Evolutionary conservation across 2,888 invertebrate genomes (phyloP), one percentile per base, ranked within the genome.

Genomic region (Tortrix viridana): DNA sequence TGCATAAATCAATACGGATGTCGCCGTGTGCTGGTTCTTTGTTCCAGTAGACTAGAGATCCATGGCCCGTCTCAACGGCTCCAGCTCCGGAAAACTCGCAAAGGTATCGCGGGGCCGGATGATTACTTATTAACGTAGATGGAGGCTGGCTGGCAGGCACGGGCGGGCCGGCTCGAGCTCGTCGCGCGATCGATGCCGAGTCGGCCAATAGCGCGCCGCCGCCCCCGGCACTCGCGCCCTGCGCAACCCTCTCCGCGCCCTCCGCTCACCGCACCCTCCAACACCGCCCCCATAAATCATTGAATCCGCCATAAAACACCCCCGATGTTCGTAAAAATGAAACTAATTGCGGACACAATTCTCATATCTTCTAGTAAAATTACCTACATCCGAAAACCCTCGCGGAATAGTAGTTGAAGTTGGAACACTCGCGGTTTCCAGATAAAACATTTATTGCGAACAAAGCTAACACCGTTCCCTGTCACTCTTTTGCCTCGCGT

Each of bases 91-190:
- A 88, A 89, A 87, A 87, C 86, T 90, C 84, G 85, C 84, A 84
- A 86, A 90, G 90, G 89, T 88, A 89, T 86, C 85, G 84, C 88
- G 84, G 89, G 89, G 87, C 89, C 88, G 89, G 85, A 89, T 89
- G 90, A 92, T 91, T 92, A 91, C 92, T 92, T 92, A 92, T 92
- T 92, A 92, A 91, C 91, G 90, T 91, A 89, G 92, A 89, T 90
- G 91, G 90, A 89, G 92, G 89, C 85, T 85, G 88, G 87, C 80
- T 82, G 86, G 85, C 85, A 80, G 65, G 67, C 66, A 58, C 89
- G 89, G 91, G 89, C 89, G 89, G 89, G 90, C 82, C 88, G 84
- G 85, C 81, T 71, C 70, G 82, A 86, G 86, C 85, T 85, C 86
- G 85, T 81, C 85, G 85, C 75, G 84, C 90, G 92, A 92, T 92